phyloP scores from a whole-genome alignment of 2,888 invertebrate genomes.

The Cheilosia urbana region DNA sequence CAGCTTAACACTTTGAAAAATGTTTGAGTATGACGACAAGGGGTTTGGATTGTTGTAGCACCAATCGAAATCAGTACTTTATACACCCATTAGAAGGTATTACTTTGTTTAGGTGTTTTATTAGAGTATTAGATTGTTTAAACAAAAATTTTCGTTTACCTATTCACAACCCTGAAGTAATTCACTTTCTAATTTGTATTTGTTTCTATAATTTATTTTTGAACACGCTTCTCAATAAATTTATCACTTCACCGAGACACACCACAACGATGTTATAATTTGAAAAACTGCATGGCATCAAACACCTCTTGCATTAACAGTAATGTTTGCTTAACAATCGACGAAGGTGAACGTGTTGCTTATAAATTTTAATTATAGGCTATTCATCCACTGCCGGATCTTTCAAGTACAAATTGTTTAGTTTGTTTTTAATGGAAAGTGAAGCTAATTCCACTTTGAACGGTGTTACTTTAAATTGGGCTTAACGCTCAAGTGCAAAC shows the following conservation, averaged over 20 bases:
- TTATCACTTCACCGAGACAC: not conserved
- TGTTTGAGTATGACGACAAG: no score
- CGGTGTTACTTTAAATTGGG: not conserved
- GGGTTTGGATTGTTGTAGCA: no score
- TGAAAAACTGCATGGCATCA: slow-evolving; percentile 20
- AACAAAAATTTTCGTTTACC: no score
- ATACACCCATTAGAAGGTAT: no score
- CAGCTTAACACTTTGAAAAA: no score
- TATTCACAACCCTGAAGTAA: no score
- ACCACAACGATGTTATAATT: slow-evolving; percentile 4
- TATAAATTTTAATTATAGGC: not conserved
- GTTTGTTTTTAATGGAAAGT: not conserved
- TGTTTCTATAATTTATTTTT: no score
- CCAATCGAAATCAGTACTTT: no score
- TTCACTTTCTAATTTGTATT: not conserved
- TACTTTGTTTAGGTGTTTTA: no score
- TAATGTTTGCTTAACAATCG: not conserved
- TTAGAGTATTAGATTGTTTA: no score
- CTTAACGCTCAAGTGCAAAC: not conserved
- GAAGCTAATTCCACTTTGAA: no score
- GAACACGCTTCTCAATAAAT: not conserved
- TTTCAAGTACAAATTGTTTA: not conserved
- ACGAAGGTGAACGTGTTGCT: slow-evolving; percentile 26
- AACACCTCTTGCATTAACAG: not conserved
- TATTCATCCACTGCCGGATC: not conserved